Evolutionary conservation across 1,140 invertebrate genomes (phyloP), one percentile per base, ranked within the genome.

Genomic region (Daktulosphaira vitifoliae): DNA sequence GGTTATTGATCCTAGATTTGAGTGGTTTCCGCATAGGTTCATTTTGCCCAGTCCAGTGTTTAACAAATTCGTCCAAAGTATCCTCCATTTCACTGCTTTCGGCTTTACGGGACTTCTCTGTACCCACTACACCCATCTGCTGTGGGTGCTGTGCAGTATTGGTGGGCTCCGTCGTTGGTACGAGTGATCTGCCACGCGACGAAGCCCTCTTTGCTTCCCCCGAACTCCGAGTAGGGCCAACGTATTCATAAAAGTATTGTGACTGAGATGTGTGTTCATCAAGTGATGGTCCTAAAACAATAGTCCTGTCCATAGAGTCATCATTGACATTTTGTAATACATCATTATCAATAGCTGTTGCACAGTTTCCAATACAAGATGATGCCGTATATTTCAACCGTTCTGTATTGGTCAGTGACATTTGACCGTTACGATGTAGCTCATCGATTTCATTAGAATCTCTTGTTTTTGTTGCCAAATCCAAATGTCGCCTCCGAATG

Each of bases 31-130:
- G 75, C 67, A 22, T 79, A 82, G 70, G 87, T 0, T 83, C 82
- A 69, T 86, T 84, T n/a, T 66, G 53, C 1, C 90, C 90, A 70
- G 92, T 91, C 1, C 93, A 75, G 1, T 93, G 74, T 73, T 92
- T 91, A 0, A 93, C 89, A 38, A 94, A 88, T 11, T 89, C 90
- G 7, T 89, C 90, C 52, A 94, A 89, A 13, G 93, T 91, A 71
- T 92, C 90, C 74, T 92, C 88, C 59, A 92, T 90, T 73, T 92
- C 89, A 18, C 87, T 86, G 4, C 84, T 81, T 70, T 29, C 71
- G 18, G 53, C 66, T 33, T 42, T 70, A 67, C 33, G 67, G 84
- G 81, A 39, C 77, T 74, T 77, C 72, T 79, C 75, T 73, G 72
- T 73, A 74, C 76, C 76, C 70, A 76, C 73, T 69, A 72, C 53